phyloP scores from a whole-genome alignment of 2,797 vertebrate species.

The Coracias cyanogaster region DNA sequence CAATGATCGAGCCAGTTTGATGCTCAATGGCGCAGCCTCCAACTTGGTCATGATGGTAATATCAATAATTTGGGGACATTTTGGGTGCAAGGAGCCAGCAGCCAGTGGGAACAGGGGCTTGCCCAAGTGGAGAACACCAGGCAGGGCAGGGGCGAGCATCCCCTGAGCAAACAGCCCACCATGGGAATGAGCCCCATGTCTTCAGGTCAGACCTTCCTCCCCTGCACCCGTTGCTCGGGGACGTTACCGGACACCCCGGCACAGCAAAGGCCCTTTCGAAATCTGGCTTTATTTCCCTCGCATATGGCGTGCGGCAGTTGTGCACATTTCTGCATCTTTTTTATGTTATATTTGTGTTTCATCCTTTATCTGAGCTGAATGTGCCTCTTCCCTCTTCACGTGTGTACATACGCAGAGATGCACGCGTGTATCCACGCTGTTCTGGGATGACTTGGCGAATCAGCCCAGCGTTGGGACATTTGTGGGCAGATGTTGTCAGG shows the following conservation, averaged over 20 bases:
- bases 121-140: fast-evolving
- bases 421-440: neutral
- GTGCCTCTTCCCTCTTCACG: neutral
- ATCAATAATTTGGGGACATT: neutral
- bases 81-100: fast-evolving
- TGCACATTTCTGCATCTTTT: neutral
- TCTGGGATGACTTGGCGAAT: neutral
- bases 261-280: neutral
- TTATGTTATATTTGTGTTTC: neutral
- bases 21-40: neutral
- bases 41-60: fast-evolving
- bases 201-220: neutral
- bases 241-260: neutral
- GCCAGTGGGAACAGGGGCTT: neutral
- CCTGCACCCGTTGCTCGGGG: fast-evolving
- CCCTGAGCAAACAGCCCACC: neutral
- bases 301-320: neutral
- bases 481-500: neutral
- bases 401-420: fast-evolving
- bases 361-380: neutral
- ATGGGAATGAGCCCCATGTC: neutral
- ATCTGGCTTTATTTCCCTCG: neutral
- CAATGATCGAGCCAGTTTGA: fast-evolving
- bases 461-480: neutral
- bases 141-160: neutral